Evolutionary conservation across 2,113 vertebrate species (phyloP).

Genomic region (Clarias batrachus): DNA sequence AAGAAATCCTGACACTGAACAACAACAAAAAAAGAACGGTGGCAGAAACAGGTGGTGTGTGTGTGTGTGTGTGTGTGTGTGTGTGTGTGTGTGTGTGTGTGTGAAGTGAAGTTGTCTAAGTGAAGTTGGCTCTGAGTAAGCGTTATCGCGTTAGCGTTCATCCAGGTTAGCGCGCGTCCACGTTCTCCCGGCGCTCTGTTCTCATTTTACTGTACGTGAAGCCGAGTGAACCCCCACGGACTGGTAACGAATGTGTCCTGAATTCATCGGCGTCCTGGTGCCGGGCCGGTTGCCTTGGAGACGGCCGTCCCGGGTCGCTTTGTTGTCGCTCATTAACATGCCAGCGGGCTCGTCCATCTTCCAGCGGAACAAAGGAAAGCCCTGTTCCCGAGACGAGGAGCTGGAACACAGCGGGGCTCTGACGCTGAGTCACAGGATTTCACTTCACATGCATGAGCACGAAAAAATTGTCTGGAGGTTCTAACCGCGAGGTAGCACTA

Average conservation of each 20-base stretch:
- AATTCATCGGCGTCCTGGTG: conserved; percentile 63
- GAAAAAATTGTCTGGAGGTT: background rate
- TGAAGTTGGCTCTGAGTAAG: background rate
- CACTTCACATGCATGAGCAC: background rate
- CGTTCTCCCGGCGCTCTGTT: background rate
- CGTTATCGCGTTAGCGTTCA: background rate
- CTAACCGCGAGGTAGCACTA: background rate
- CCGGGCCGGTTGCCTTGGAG: conserved; percentile 70
- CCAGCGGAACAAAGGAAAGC: conserved; percentile 69
- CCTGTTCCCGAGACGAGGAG: conserved; percentile 63
- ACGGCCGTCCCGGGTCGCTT: conserved; percentile 66
- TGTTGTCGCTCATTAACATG: conserved; percentile 70
- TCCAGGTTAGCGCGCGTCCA: background rate
- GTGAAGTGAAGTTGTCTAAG: background rate
- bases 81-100: too few species aligned
- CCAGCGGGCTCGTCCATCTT: conserved; percentile 66
- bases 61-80: too few species aligned
- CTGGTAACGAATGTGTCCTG: conserved; percentile 46
- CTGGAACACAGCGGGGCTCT: conserved; percentile 18
- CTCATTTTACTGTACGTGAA: background rate
- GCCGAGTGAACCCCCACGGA: background rate
- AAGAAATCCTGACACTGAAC: background rate
- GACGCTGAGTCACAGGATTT: conserved; percentile 27
- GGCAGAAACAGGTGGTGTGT: too few species aligned
- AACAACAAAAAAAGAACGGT: background rate